A percentile compares a stretch with the other conserved stretches of the same genome.
phyloP scores from a whole-genome alignment of 1,140 invertebrate genomes.

The Bradynema listronoti region DNA sequence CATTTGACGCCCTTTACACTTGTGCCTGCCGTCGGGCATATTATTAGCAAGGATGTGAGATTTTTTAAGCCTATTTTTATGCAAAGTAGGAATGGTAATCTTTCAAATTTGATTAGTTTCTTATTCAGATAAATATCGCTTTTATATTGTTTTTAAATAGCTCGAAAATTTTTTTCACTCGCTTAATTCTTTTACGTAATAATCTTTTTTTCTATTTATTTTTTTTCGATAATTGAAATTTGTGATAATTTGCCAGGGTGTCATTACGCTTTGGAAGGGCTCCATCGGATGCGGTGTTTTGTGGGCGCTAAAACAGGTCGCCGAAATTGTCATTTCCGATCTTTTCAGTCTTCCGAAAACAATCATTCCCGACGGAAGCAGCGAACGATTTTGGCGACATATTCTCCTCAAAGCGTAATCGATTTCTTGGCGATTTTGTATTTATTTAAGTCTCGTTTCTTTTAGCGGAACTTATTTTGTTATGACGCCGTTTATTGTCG shows the following conservation, averaged over 20 bases:
- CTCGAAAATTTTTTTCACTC: not conserved
- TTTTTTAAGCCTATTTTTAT: not conserved
- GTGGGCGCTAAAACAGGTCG: slow-evolving; percentile 24
- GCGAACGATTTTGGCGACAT: slow-evolving; percentile 39
- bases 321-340: slow-evolving; percentile 39
- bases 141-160: no score
- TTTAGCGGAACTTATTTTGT: slow-evolving; percentile 20
- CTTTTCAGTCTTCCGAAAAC: slow-evolving; percentile 34
- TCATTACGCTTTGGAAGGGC: slow-evolving; percentile 39
- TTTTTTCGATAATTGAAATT: not conserved
- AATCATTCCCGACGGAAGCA: slow-evolving; percentile 37
- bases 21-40: slow-evolving; percentile 15
- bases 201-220: slow-evolving; percentile 6
- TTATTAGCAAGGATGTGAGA: slow-evolving; percentile 21
- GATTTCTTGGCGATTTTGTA: slow-evolving; percentile 3
- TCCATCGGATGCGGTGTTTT: slow-evolving; percentile 35
- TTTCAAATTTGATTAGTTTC: no score
- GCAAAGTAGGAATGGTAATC: not conserved
- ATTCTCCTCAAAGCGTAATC: slow-evolving; percentile 31
- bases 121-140: no score
- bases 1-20: slow-evolving; percentile 19
- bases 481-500: slow-evolving; percentile 34
- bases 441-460: slow-evolving; percentile 1
- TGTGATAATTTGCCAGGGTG: slow-evolving; percentile 17
- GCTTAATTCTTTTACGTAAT: not conserved